Conservation (phyloP, 1,140 invertebrate genomes). For the Sycophaga agraensis region DNA sequence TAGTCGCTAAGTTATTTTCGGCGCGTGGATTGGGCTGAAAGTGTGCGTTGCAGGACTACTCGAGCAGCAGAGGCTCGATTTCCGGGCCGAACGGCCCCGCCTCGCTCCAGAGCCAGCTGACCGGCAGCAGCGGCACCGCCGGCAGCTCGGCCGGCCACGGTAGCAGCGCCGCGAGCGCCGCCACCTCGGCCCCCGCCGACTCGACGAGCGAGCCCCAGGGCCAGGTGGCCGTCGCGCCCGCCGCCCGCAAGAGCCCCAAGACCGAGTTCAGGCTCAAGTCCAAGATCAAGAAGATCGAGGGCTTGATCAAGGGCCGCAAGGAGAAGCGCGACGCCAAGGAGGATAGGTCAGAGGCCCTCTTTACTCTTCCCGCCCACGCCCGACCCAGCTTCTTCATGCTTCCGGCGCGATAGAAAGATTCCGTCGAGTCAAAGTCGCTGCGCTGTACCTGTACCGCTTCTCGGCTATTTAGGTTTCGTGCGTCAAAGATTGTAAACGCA, state of each 20-base stretch:
- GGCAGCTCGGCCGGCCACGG: constrained; percentile 40
- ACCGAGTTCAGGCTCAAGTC: constrained; percentile 42
- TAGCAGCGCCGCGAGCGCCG: constrained; percentile 29
- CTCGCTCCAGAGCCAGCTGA: constrained; percentile 38
- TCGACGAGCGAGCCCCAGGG: constrained; percentile 41
- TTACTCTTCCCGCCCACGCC: no score
- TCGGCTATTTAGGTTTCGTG: no score
- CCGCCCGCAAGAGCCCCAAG: constrained; percentile 41
- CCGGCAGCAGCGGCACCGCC: constrained; percentile 36
- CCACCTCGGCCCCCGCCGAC: constrained; percentile 38
- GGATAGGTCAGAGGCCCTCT: constrained; percentile 20
- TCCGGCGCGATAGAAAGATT: no score
- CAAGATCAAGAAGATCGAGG: constrained; percentile 45
- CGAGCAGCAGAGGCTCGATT: constrained; percentile 47
- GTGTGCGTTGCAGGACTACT: constrained; percentile 45
- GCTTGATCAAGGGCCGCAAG: constrained; percentile 28
- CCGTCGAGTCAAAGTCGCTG: no score
- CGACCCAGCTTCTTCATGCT: no score
- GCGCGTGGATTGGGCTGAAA: no score
- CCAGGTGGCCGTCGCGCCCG: constrained; percentile 34
- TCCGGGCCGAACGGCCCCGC: constrained; percentile 41
- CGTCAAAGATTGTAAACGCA: no score
- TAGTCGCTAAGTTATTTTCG: no score
- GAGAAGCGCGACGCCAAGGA: constrained; percentile 17
- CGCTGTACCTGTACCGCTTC: no score